Evolutionary conservation across 1,140 invertebrate species (phyloP).

Genomic region (Drosophila ananassae): DNA sequence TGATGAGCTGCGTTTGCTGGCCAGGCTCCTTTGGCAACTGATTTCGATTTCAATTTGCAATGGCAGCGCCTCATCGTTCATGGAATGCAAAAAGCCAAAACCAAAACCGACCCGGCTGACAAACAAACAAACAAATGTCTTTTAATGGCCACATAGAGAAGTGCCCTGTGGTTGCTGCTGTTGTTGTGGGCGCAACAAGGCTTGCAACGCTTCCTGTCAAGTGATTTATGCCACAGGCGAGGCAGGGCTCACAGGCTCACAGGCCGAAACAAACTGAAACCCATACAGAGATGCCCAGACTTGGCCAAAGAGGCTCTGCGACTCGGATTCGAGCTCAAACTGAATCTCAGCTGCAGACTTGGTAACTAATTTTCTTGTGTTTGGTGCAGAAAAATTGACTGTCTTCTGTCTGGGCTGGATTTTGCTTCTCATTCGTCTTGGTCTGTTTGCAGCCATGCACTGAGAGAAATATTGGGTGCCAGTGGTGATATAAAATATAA

Average conservation of each 20-base stretch:
- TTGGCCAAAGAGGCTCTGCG: slow-evolving; percentile 21
- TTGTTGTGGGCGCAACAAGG: slow-evolving; percentile 79
- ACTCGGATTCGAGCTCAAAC: slow-evolving; percentile 19
- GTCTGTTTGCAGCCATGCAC: slow-evolving; percentile 31
- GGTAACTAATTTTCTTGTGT: slow-evolving; percentile 78
- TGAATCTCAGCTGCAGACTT: slow-evolving; percentile 15
- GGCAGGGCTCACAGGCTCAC: slow-evolving; percentile 36
- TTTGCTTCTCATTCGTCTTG: slow-evolving; percentile 45
- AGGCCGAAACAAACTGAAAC: slow-evolving; percentile 6
- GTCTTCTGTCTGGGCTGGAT: slow-evolving; percentile 64
- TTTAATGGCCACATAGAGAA: slow-evolving; percentile 79
- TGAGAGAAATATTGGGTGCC: not conserved
- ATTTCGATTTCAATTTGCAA: slow-evolving; percentile 82
- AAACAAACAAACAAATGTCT: slow-evolving; percentile 71
- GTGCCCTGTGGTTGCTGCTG: slow-evolving; percentile 43
- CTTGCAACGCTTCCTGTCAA: slow-evolving; percentile 82
- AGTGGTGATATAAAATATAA: too few relatives aligned
- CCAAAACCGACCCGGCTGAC: slow-evolving; percentile 24
- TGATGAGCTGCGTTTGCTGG: slow-evolving; percentile 35
- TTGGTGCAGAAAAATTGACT: slow-evolving; percentile 79
- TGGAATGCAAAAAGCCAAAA: slow-evolving; percentile 64
- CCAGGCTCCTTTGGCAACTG: slow-evolving; percentile 57
- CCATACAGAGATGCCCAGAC: slow-evolving; percentile 26
- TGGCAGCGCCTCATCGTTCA: slow-evolving; percentile 55
- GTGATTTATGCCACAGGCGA: slow-evolving; percentile 79